phyloP scores from a whole-genome alignment of 2,113 vertebrate species.

The Anhinga rufa region DNA sequence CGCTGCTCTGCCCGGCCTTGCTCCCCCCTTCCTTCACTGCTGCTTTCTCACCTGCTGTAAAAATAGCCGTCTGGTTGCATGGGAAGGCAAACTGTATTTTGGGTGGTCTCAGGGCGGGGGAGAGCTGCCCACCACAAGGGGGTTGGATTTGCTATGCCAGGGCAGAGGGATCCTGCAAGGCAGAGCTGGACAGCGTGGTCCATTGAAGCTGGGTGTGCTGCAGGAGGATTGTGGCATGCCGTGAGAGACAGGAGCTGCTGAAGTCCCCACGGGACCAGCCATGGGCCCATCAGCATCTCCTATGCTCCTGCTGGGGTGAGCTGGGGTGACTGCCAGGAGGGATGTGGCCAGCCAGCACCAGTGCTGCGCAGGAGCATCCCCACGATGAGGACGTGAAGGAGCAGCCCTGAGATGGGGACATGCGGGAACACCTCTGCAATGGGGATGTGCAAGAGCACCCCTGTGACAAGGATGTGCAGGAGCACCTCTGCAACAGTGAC shows the following conservation, averaged over 20 bases:
- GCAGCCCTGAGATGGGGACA: not conserved
- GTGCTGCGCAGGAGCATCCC: not conserved
- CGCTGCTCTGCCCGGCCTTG: not conserved
- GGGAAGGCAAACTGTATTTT: not conserved
- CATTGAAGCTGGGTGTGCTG: not conserved
- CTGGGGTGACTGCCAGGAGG: not conserved
- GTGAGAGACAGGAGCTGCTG: not conserved
- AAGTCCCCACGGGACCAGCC: not conserved
- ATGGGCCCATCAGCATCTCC: not conserved
- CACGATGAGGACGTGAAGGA: rapidly evolving
- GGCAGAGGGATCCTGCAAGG: not conserved
- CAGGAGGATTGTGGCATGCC: not conserved
- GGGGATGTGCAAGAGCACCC: not conserved
- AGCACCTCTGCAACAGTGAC: not conserved
- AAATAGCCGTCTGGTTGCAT: not conserved
- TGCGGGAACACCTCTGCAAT: not conserved
- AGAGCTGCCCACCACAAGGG: not conserved
- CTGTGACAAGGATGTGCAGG: not conserved
- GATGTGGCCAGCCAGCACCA: not conserved
- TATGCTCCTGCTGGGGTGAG: not conserved
- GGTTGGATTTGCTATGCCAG: not conserved
- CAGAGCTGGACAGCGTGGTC: not conserved
- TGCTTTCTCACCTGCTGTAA: not conserved
- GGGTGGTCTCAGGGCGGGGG: not conserved
- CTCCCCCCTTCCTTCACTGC: not conserved